phyloP scores from a whole-genome alignment of 2,797 vertebrate species.

The Perodicticus potto region DNA sequence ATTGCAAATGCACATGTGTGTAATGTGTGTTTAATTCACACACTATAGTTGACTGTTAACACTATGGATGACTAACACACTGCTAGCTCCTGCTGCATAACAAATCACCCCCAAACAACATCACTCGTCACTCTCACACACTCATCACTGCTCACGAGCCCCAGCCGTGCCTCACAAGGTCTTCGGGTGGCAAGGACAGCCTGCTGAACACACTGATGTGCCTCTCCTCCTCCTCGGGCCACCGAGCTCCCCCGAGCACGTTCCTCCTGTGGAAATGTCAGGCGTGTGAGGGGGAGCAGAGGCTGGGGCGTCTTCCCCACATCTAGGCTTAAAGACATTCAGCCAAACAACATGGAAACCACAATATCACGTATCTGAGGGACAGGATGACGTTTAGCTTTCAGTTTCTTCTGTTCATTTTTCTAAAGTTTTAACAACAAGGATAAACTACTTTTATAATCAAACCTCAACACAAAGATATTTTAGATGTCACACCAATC shows the following conservation, averaged over 20 bases:
- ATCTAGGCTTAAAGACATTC: neutral
- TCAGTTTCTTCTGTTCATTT: neutral
- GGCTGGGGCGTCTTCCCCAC: neutral
- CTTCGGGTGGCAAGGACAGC: neutral
- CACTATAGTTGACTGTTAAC: no score
- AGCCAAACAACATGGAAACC: neutral
- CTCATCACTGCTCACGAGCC: neutral
- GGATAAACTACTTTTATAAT: constrained; percentile 10
- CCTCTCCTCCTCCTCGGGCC: neutral
- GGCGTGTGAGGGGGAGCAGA: neutral
- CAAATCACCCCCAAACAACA: neutral
- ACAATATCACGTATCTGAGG: neutral
- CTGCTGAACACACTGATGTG: neutral
- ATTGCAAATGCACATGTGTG: neutral
- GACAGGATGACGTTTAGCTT: neutral
- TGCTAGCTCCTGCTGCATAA: neutral
- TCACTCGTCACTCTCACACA: neutral
- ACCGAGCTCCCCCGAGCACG: neutral
- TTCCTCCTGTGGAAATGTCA: neutral
- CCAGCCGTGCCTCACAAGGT: neutral
- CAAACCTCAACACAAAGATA: neutral
- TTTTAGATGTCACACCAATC: constrained; percentile 23
- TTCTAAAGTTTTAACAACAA: neutral
- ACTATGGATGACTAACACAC: neutral
- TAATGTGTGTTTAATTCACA: no score